A percentile compares a stretch with the other conserved stretches of the same genome.
phyloP scores from a whole-genome alignment of 2,888 invertebrate species.

The Drosophila robusta region DNA sequence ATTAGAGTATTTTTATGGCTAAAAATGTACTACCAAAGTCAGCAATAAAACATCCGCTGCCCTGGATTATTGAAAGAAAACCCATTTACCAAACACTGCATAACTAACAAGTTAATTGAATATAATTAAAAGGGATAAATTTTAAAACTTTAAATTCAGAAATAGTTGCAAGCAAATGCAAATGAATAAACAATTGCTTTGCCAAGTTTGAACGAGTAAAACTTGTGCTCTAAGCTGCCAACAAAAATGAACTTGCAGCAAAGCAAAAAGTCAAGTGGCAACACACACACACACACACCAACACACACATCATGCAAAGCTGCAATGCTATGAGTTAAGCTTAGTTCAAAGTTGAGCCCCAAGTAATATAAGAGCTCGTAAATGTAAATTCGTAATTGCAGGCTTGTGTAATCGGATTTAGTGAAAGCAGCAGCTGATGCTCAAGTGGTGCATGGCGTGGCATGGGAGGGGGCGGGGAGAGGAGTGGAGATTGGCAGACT shows the following conservation, averaged over 20 bases:
- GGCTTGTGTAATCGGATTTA: slow-evolving; percentile 44
- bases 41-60: no score
- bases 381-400: slow-evolving; percentile 42
- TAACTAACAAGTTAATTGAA: slow-evolving; percentile 4
- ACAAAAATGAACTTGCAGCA: slow-evolving; percentile 24
- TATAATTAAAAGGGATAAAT: not conserved
- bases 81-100: not conserved
- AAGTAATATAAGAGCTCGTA: slow-evolving; percentile 10
- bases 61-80: no score
- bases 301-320: not conserved
- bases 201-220: slow-evolving; percentile 38
- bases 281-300: not conserved
- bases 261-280: slow-evolving; percentile 34
- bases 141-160: slow-evolving; percentile 23
- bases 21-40: no score
- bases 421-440: slow-evolving; percentile 15
- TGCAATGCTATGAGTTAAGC: slow-evolving; percentile 3
- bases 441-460: no score
- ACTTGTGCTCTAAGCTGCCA: slow-evolving; percentile 26
- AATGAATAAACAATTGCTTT: slow-evolving; percentile 27
- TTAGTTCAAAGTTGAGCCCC: slow-evolving; percentile 24
- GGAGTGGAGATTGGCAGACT: no score
- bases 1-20: no score
- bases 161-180: slow-evolving; percentile 5
- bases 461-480: not conserved